Conservation (phyloP, 2,113 vertebrate species). For the Cinclus mexicanus region DNA sequence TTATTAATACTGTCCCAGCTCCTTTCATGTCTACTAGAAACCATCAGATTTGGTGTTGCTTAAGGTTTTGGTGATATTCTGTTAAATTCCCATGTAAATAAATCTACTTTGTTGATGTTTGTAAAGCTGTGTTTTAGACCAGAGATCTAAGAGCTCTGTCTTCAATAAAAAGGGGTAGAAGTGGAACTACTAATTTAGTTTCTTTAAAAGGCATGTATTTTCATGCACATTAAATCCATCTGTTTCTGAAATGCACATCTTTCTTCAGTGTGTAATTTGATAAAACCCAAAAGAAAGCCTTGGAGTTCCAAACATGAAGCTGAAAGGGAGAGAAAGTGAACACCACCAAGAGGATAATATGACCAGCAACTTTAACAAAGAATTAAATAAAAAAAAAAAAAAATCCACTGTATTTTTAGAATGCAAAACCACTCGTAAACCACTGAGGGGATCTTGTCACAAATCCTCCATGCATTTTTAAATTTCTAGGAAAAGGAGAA, state of each 20-base stretch:
- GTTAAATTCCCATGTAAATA: constrained; percentile 72
- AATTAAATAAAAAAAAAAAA: neutral
- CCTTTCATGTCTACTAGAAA: neutral
- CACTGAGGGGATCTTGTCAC: neutral
- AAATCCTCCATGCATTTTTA: neutral
- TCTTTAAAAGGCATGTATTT: constrained; percentile 83
- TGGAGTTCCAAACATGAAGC: constrained; percentile 61
- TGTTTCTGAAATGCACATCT: constrained; percentile 79
- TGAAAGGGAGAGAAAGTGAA: constrained; percentile 59
- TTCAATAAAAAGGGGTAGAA: constrained; percentile 82
- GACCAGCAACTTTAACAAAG: constrained; percentile 36
- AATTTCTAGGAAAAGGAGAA: neutral
- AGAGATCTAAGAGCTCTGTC: constrained; percentile 73
- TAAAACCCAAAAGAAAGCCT: constrained; percentile 77
- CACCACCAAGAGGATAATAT: neutral
- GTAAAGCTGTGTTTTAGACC: constrained; percentile 74
- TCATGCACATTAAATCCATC: constrained; percentile 87
- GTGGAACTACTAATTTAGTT: constrained; percentile 86
- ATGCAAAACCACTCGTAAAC: neutral
- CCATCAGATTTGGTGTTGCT: neutral
- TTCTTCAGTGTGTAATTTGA: constrained; percentile 81
- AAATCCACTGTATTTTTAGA: constrained; percentile 57
- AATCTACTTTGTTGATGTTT: constrained; percentile 78
- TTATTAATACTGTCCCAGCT: neutral
- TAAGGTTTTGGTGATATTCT: constrained; percentile 69